Evolutionary conservation across 2,888 invertebrate species (phyloP).

Genomic region (Escarpia spicata): DNA sequence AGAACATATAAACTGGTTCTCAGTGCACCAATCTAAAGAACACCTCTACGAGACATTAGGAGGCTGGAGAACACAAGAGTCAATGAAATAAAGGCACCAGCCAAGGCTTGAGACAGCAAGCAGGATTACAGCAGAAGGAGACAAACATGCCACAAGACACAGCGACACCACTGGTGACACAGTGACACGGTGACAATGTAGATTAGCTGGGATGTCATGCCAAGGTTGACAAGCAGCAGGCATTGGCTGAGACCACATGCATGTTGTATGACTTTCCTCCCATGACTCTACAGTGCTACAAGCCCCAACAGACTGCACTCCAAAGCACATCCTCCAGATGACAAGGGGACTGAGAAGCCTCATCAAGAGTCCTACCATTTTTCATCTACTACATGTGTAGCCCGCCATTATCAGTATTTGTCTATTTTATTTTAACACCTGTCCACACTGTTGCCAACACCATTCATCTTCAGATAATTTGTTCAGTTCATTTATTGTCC

Average conservation of each 20-base stretch:
- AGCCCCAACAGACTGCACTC: background rate
- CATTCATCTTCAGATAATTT: no score
- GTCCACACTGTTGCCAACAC: no score
- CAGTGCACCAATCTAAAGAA: background rate
- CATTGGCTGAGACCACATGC: background rate
- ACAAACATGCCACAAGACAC: slow-evolving; percentile 7
- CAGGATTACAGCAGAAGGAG: background rate
- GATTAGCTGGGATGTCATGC: background rate
- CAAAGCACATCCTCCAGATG: no score
- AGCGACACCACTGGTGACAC: background rate
- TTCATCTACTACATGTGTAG: no score
- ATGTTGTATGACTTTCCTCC: background rate
- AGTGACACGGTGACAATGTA: background rate
- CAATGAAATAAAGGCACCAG: background rate
- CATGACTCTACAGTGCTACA: background rate
- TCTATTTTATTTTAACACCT: no score
- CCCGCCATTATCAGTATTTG: no score
- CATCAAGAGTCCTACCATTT: no score
- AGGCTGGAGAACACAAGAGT: background rate
- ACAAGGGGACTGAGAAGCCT: no score
- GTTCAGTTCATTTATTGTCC: no score
- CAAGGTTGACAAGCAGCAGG: background rate
- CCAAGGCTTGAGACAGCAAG: background rate
- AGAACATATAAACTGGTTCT: background rate
- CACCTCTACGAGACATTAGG: no score